phyloP scores from a whole-genome alignment of 2,797 vertebrate genomes.

The Glyptemys insculpta region DNA sequence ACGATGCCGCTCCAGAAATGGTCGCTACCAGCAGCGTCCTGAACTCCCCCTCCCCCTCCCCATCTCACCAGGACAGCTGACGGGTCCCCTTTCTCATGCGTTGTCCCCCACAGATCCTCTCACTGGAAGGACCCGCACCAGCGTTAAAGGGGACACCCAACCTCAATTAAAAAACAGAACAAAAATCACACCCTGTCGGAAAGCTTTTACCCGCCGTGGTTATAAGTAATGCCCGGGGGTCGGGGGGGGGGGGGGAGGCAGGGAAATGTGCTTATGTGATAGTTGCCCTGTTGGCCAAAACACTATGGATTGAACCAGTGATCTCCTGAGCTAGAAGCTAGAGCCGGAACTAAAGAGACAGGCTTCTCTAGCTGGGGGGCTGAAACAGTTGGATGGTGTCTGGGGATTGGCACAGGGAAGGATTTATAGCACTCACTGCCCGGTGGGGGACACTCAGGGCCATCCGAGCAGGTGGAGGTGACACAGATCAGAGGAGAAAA shows the following conservation, averaged over 20 bases:
- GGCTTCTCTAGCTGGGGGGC: background rate
- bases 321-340: background rate
- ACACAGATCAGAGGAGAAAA: background rate
- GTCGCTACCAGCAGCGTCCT: background rate
- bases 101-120: background rate
- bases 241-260: fast-evolving
- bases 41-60: background rate
- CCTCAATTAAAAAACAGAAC: too few relatives aligned
- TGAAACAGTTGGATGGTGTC: background rate
- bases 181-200: background rate
- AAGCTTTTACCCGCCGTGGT: background rate
- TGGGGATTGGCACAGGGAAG: background rate
- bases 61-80: background rate
- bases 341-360: too few relatives aligned
- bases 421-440: background rate
- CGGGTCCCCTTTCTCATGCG: background rate
- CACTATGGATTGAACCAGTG: too few relatives aligned
- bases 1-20: background rate
- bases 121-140: background rate
- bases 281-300: too few relatives aligned
- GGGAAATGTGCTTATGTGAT: too few relatives aligned
- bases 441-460: background rate
- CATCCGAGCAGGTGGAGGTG: background rate
- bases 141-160: background rate
- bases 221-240: background rate